These are phyloP conservation scores for Lapara coniferarum DNA, from an alignment of 2,888 invertebrate genomes.

Conservation along the genomic window DNA sequence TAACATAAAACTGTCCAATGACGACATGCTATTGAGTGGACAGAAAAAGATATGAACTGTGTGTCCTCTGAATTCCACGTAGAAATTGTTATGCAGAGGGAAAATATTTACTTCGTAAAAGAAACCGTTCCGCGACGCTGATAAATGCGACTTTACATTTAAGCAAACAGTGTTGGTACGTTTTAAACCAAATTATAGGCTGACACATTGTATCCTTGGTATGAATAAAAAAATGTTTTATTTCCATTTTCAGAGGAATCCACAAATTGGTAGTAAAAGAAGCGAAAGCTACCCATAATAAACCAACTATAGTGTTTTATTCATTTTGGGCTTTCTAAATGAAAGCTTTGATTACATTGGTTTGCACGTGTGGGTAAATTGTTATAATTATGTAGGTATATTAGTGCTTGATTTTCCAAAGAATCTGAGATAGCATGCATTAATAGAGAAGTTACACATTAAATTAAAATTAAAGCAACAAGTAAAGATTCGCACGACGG, in stretches of 20 bases:
- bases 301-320: background rate
- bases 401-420: background rate
- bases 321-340: background rate
- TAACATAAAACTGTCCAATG: slow-evolving; percentile 23
- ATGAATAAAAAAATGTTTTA: background rate
- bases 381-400: background rate
- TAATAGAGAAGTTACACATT: background rate
- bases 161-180: background rate
- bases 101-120: background rate
- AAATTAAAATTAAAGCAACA: slow-evolving; percentile 30
- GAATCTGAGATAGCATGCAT: background rate
- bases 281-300: background rate
- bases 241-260: background rate
- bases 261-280: background rate
- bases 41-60: slow-evolving; percentile 22
- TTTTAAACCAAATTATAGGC: background rate
- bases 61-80: slow-evolving; percentile 23
- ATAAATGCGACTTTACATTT: background rate
- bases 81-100: slow-evolving; percentile 15
- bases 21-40: slow-evolving; percentile 23
- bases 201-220: background rate
- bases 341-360: slow-evolving; percentile 1
- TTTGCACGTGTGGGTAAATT: background rate
- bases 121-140: background rate
- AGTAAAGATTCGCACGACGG: slow-evolving; percentile 60